These are phyloP conservation scores for Atta colombica DNA, from an alignment of 1,140 invertebrate genomes.

Conservation along the genomic window DNA sequence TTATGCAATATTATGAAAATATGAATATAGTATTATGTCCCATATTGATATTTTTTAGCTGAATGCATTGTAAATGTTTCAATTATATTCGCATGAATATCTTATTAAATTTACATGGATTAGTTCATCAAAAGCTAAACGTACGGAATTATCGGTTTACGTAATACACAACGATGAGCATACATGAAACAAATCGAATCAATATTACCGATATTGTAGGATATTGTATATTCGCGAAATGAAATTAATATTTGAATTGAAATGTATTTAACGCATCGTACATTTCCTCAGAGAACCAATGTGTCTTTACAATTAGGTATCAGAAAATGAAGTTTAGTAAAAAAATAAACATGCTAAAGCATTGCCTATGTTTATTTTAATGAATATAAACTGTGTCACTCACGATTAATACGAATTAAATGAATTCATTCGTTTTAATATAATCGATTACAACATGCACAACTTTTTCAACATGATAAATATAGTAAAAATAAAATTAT, in stretches of 20 bases:
- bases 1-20: constrained; percentile 2
- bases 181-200: constrained; percentile 8
- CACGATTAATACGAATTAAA: neutral
- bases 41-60: neutral
- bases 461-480: neutral
- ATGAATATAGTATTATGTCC: neutral
- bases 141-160: constrained; percentile 13
- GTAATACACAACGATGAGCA: neutral
- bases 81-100: constrained; percentile 11
- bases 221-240: constrained; percentile 12
- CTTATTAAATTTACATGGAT: constrained; percentile 26
- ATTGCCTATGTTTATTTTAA: constrained; percentile 28
- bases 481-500: neutral
- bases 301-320: constrained; percentile 56
- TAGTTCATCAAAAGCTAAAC: constrained; percentile 32
- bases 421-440: neutral
- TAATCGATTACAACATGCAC: neutral
- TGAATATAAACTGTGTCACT: neutral
- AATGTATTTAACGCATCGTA: constrained; percentile 52
- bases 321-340: constrained; percentile 29
- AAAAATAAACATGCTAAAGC: constrained; percentile 30
- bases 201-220: neutral
- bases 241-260: constrained; percentile 25
- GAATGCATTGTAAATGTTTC: constrained; percentile 11
- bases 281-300: constrained; percentile 1